Conservation (phyloP, 2,797 vertebrate genomes). For the Hozukius guyotensis region DNA sequence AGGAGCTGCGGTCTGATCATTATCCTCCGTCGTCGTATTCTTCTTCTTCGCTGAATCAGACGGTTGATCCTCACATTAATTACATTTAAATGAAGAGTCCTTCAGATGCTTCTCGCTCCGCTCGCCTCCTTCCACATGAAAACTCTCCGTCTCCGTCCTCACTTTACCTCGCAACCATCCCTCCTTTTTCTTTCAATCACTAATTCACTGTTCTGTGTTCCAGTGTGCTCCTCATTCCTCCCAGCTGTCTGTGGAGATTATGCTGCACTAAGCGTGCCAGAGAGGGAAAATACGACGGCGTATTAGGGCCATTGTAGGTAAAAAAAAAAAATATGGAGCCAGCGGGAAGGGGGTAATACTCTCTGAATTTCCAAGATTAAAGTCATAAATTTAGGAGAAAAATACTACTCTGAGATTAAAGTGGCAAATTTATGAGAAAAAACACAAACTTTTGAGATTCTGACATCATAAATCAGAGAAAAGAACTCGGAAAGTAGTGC, state of each 20-base stretch:
- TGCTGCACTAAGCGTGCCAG: neutral
- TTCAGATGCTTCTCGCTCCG: conserved; percentile 3
- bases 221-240: neutral
- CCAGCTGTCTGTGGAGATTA: neutral
- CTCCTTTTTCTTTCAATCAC: neutral
- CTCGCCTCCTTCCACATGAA: neutral
- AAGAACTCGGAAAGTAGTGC: too few species aligned
- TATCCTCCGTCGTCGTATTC: neutral
- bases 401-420: too few species aligned
- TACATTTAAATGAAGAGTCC: conserved; percentile 15
- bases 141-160: neutral
- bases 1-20: conserved; percentile 6
- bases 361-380: too few species aligned
- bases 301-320: too few species aligned
- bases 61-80: conserved; percentile 28
- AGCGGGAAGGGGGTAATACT: too few species aligned
- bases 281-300: too few species aligned
- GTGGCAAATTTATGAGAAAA: too few species aligned
- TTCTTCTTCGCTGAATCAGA: conserved; percentile 15
- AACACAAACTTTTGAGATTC: too few species aligned
- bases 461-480: too few species aligned
- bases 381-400: too few species aligned
- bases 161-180: neutral
- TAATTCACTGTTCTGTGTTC: neutral
- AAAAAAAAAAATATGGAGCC: too few species aligned